Evolutionary conservation across 2,888 invertebrate species (phyloP), one percentile per base, ranked within the genome.

Genomic region (Eupithecia dodoneata): DNA sequence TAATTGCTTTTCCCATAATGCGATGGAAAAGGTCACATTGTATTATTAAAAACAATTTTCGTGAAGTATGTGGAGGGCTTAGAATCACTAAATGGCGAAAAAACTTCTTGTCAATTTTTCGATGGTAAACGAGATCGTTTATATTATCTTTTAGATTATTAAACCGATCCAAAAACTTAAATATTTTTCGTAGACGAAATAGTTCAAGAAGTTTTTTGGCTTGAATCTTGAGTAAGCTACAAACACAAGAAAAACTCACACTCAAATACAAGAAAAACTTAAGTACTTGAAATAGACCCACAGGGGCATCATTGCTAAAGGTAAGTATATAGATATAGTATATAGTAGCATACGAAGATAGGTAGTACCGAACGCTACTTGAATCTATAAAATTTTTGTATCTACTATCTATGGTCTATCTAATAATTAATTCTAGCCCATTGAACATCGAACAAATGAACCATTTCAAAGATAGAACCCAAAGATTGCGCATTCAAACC

Each of bases 1-100:
- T 87, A 85, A 86, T 87, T 84, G 84, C 78, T 81, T 79, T 80
- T 85, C 79, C 83, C 82, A 83, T 82, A 82, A 73, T 75, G 76
- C 71, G 76, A 81, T 72, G 69, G 80, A 81, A 79, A 79, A 79
- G 80, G 81, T 79, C 78, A 74, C 71, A 59, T 76, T 72, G 49
- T 76, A 65, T 70, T 70, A 76, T 74, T 76, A 73, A 73, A 59
- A 72, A 66, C 41, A 66, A 75, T 71, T 74, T 76, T 70, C 45
- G 67, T 55, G 66, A 70, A 45, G 55, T 1, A 41, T 30, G 12
- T 10, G 18, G 3, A 30, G 4, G 59, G 3, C 7, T 9, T 59
- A 59, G 18, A 18, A 18, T n/a, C 18, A 10, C 3, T 63, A 63
- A 63, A 63, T 30, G 30, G 30, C 30, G 30, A 30, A 30, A 30